Conservation (phyloP, 2,888 invertebrate species). For the Urechis unicinctus region DNA sequence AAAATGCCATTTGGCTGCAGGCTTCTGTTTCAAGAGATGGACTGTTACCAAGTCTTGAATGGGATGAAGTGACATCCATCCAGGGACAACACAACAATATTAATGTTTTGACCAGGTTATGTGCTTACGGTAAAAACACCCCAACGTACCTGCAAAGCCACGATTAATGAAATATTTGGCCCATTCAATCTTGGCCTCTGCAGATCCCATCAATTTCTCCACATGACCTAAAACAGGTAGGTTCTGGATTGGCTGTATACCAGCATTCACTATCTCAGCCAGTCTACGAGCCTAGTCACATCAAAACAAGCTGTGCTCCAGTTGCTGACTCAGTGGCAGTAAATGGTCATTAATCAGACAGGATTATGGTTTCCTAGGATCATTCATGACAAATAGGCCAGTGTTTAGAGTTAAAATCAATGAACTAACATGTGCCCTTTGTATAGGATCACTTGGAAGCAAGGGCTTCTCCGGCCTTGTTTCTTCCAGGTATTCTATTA, state of each 20-base stretch:
- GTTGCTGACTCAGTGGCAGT: too few species aligned
- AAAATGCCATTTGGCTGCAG: too few species aligned
- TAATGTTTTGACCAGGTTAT: too few species aligned
- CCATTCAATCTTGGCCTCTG: conserved; percentile 68
- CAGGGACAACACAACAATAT: too few species aligned
- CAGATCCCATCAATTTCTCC: background rate
- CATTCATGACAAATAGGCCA: too few species aligned
- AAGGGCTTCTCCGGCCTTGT: conserved; percentile 69
- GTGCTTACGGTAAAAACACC: too few species aligned
- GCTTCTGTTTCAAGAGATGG: too few species aligned
- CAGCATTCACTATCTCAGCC: conserved; percentile 83
- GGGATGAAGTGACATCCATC: too few species aligned
- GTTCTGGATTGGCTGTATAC: conserved; percentile 87
- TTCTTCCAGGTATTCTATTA: conserved; percentile 94
- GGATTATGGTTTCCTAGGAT: too few species aligned
- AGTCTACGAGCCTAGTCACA: conserved; percentile 46
- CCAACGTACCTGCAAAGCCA: conserved; percentile 64
- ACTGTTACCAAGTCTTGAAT: too few species aligned
- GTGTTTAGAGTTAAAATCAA: too few species aligned
- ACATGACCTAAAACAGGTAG: conserved; percentile 15
- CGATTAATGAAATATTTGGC: conserved; percentile 85
- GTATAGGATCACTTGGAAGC: conserved; percentile 80
- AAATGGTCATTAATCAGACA: too few species aligned
- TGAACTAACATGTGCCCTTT: conserved; percentile 72
- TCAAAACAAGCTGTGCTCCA: background rate